Evolutionary conservation across 2,113 vertebrate genomes (phyloP).

Genomic region (Arizona elegans): DNA sequence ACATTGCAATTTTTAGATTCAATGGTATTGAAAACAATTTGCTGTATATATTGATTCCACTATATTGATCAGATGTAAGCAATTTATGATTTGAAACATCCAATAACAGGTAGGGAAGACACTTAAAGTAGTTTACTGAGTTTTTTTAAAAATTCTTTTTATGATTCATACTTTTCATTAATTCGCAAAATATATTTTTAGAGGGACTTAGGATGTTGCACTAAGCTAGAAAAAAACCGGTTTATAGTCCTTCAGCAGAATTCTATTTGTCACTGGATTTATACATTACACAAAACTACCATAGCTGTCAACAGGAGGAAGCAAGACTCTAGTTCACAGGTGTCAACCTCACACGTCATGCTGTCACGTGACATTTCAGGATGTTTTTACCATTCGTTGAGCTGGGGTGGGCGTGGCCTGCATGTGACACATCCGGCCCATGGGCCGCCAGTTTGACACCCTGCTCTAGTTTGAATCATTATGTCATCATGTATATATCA

Average conservation of each 20-base stretch:
- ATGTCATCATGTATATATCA: neutral
- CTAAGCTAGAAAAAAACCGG: neutral
- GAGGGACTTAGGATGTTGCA: neutral
- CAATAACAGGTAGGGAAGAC: neutral
- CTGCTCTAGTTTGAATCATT: neutral
- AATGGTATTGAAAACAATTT: neutral
- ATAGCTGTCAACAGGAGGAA: neutral
- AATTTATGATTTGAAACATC: neutral
- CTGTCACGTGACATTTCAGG: no score
- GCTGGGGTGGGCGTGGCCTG: no score
- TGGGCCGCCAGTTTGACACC: no score
- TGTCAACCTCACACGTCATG: no score
- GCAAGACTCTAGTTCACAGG: neutral
- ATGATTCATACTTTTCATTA: neutral
- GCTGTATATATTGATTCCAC: neutral
- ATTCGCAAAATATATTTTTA: neutral
- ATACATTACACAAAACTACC: neutral
- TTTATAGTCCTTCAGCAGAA: neutral
- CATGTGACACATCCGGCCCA: no score
- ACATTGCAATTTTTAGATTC: neutral
- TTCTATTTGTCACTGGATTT: neutral
- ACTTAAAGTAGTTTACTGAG: neutral
- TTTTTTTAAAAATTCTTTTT: neutral
- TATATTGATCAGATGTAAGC: neutral
- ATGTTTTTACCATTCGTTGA: no score